Base-by-base conservation (phyloP, 2,113 vertebrate genomes). In the Scytalopus superciliaris region DNA sequence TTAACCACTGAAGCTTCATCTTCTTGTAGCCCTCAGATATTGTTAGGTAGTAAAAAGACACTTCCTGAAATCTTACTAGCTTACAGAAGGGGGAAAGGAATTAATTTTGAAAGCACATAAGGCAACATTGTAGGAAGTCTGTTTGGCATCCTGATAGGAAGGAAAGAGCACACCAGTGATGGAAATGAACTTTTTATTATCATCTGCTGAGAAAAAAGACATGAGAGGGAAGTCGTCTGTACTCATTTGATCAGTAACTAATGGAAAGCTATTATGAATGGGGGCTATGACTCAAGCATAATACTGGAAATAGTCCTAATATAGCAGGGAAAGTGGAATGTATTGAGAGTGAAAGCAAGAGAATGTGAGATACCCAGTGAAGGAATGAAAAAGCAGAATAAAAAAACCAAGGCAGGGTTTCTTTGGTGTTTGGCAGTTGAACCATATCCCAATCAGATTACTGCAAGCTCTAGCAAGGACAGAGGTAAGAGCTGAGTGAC, bases 401-500 rank as follows among this genome's bases (percentile, higher is more conserved):
- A 35, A 63, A 77, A 77, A 44, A 45, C 7, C 30, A 19, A 73
- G 44, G 27, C 44, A 59, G 19, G 7, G 47, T 55, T 80, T 84
- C 56, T 31, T 0, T 0, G 25, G 30, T 55, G 57, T 57, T 83
- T 28, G 0, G 2, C 88, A 77, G 59, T 25, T 93, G 90, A 93
- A 92, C 76, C 68, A 14, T 82, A 60, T 86, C 59, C 49, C 82
- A 68, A 24, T 80, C 31, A 93, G 79, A 86, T 86, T 81, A 89
- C 3, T 44, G 40, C 89, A 89, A 49, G 64, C 84, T 68, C 76
- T 70, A 53, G 79, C 2, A 0, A 70, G 80, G 86, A 70, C 14
- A 2, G 83, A 81, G 68, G 64, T 19, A 39, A 47, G 35, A 83
- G n/a, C 79, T n/a, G 79, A 83, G 72, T 79, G 95, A 90, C 67